Evolutionary conservation across 1,140 invertebrate species (phyloP), one percentile per base, ranked within the genome.

Genomic region (Brachionus paranguensis): DNA sequence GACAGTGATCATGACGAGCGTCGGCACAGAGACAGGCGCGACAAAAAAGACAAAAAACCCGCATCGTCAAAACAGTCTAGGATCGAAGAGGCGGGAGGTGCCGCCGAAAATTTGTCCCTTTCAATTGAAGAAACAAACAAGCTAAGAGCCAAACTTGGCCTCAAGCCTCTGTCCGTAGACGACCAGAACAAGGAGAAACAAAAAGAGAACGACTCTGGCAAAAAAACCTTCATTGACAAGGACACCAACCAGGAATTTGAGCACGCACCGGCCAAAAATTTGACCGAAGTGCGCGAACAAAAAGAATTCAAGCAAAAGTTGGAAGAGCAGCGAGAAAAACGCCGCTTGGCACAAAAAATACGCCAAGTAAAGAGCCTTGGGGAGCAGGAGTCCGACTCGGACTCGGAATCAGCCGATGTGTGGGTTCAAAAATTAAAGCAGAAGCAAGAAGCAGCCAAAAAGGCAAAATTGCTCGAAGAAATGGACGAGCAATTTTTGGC

Each of bases 401-500:
- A 88, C 41, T 45, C 81, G 60, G 89, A 90, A 64, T 85, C 84
- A 47, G 86, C 86, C 20, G 14, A 84, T 4, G 84, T 86, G 50
- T 99, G 96, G 96, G 93, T 98, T 11, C 90, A 92, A 86, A 95
- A 93, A 87, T 94, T 91, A 85, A 92, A 95, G 41, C 91, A 93
- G 81, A 89, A 94, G 14, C 91, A 94, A 20, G 91, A 93, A 86
- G 94, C 96, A 86, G 95, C 94, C 85, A 92, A 93, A 85, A 93
- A 95, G 87, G 95, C 95, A 50, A 96, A 96, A 90, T 92, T 95
- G 90, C 89, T 98, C 85, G 95, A 97, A 89, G 95, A 98, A 89
- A 92, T 98, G 90, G 97, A 99, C 91, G 93, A 79, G 14, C 70
- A 83, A 29, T 70, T 33, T 27, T 20, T 12, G 45, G 41, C 14